Evolutionary conservation across 53 echinoderm and acorn worm genomes (phyloP), one percentile per base, ranked within the genome.

Genomic region (Henricia sp.): DNA sequence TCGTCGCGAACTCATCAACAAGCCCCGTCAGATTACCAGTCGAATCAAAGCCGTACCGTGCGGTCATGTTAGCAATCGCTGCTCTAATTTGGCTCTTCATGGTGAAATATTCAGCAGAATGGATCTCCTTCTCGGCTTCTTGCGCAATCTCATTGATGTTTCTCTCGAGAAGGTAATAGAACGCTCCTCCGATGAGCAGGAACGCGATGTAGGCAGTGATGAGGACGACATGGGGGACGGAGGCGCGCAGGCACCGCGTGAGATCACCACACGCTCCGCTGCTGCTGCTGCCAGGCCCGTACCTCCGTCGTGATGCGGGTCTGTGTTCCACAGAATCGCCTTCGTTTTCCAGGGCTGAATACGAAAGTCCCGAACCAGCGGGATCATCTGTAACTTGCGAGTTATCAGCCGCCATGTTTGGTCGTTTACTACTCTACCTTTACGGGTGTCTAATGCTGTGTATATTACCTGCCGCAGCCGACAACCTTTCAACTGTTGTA

Each of bases 131-230:
- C 46, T 43, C 43, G 26, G 1, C 11, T 8, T 9, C 29, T 6
- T 70, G 12, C 26, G 25, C 25, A 0, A 17, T 29, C 2, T 2
- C 26, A 16, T 27, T 23, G 5, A 23, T 6, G 43, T 13, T 17
- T 25, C 10, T n/a, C 70, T 70, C 70, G 26, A 70, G 13, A 27
- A 70, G 70, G 43, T 16, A 27, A 14, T 27, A 70, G 26, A 70
- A 37, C 26, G 26, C 70, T 6, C 70, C 70, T 25, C 70, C 70
- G 44, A 37, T 13, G 37, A 70, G 70, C 11, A 70, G 23, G 29
- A 70, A 70, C 43, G 26, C 70, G 10, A 70, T 8, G 70, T 70
- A 70, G 70, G 26, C 44, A 27, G 70, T 70, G 70, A 70, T 21
- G 70, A 70, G 70, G 70, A 46, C 10, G 21, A 46, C 37, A 28